Conservation (phyloP, 2,888 invertebrate species). For the Dioctria linearis region DNA sequence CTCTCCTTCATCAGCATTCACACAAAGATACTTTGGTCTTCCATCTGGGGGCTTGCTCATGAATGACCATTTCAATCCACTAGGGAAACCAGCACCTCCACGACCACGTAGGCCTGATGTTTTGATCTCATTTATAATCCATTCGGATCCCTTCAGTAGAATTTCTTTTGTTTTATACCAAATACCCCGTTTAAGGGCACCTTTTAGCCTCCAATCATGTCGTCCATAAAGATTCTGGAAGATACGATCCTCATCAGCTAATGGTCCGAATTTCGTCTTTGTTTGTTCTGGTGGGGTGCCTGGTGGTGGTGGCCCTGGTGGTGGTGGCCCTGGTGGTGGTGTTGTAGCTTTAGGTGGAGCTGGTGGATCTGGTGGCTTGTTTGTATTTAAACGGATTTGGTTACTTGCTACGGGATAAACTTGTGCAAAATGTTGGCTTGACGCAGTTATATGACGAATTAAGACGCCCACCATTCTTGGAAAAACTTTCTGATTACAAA, state of each 20-base stretch:
- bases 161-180: conserved; percentile 99
- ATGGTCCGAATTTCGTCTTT: conserved; percentile 83
- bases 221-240: conserved; percentile 98
- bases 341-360: too few relatives aligned
- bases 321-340: background rate
- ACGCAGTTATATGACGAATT: conserved; percentile 61
- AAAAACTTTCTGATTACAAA: too few relatives aligned
- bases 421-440: conserved; percentile 73
- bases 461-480: conserved; percentile 20
- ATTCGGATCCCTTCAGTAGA: conserved; percentile 92
- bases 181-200: conserved; percentile 92
- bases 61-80: conserved; percentile 99
- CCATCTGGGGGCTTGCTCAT: conserved; percentile 99
- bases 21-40: conserved; percentile 97
- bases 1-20: conserved; percentile 99
- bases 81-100: conserved; percentile 99
- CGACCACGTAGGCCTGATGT: conserved; percentile 95
- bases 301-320: conserved; percentile 66
- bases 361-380: background rate
- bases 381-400: conserved; percentile 31
- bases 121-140: conserved; percentile 98
- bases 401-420: background rate
- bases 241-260: conserved; percentile 94
- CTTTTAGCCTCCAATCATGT: conserved; percentile 97
- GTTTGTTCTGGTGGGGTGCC: conserved; percentile 76